Percentiles rank a stretch among this genome's conserved stretches.
These are phyloP conservation scores for Esperia sulphurella DNA, from an alignment of 2,888 invertebrate genomes.

Conservation along the genomic window DNA sequence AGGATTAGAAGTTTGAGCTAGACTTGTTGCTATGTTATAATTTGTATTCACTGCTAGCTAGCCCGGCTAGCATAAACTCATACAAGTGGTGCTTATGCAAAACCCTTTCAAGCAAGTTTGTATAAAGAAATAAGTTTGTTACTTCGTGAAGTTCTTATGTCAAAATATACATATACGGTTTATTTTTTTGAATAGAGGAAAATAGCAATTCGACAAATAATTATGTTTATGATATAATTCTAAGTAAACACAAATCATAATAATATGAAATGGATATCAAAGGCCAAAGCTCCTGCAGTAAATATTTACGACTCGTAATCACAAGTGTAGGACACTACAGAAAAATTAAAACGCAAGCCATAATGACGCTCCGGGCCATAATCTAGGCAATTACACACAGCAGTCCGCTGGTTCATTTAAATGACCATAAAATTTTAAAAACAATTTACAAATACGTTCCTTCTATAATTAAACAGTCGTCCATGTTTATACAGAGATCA, in stretches of 20 bases:
- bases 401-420: constrained; percentile 25
- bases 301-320: constrained; percentile 29
- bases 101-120: too few species aligned
- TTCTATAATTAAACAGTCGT: constrained; percentile 2
- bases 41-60: not conserved
- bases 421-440: constrained; percentile 30
- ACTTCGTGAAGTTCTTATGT: too few species aligned
- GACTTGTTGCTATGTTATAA: not conserved
- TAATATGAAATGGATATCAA: not conserved
- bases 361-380: constrained; percentile 15
- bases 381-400: constrained; percentile 20
- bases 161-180: too few species aligned
- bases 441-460: constrained; percentile 10
- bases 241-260: too few species aligned
- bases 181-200: too few species aligned
- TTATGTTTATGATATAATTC: too few species aligned
- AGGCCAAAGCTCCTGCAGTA: constrained; percentile 10
- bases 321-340: constrained; percentile 15
- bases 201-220: too few species aligned
- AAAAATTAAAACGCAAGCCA: constrained; percentile 10
- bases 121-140: too few species aligned
- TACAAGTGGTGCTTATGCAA: too few species aligned
- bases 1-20: constrained; percentile 32
- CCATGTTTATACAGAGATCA: not conserved
- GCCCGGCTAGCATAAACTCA: not conserved